Evolutionary conservation across 1,140 invertebrate species (phyloP), one percentile per base, ranked within the genome.

Genomic region (Orchesella cincta): DNA sequence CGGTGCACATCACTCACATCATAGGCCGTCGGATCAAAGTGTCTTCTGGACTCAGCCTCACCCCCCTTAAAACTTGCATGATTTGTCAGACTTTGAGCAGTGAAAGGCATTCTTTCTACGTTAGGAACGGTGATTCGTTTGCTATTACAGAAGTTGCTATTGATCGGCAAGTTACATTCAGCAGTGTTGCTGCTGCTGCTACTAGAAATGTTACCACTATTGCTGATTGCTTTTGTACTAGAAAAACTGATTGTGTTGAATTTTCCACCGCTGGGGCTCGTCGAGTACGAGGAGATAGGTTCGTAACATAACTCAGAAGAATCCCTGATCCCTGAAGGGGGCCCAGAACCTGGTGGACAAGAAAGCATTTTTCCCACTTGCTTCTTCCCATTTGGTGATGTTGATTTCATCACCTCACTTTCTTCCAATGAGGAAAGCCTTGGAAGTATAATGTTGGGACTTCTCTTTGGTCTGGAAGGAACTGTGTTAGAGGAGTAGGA

Each of bases 211-310:
- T 67, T 14, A 67, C 29, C 31, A 67, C 31, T 67, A 14, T 23
- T 67, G 5, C 33, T 67, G 52, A 14, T 18, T 57, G 52, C 29
- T 57, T n/a, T 57, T 57, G 54, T 57, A 67, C 62, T 67, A 5
- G 62, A 29, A 16, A 12, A 29, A 33, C 62, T 67, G 62, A 67
- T 67, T 67, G 62, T 67, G n/a, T 67, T 8, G 23, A 67, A 67
- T 67, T 67, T 67, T 31, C 29, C 62, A 67, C 33, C 26, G 3
- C 26, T 29, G 62, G 29, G 5, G 31, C 5, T n/a, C 8, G 62
- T 31, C 8, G 23, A 67, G 26, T 8, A 67, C 29, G 8, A 28
- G 54, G 62, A 67, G 8, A 67, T 3, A 5, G 62, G 62, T n/a
- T 67, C 62, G 62, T 67, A 67, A 14, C 14, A 57, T 16, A 18